phyloP scores from a whole-genome alignment of 2,797 vertebrate genomes.

The Scomberomorus guttatus region DNA sequence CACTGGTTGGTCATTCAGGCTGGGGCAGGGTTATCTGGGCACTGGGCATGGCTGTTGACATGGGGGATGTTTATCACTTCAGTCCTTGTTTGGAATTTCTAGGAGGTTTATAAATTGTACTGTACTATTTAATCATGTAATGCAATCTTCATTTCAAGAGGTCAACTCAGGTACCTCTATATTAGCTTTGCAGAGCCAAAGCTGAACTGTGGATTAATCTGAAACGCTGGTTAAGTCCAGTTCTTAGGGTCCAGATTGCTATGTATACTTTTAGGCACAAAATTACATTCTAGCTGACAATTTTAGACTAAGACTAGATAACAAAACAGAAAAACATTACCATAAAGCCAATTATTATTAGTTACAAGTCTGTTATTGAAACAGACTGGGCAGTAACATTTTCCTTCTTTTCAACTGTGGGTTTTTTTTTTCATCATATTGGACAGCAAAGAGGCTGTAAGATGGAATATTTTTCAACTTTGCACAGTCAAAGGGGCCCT shows the following conservation, averaged over 20 bases:
- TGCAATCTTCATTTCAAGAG: neutral
- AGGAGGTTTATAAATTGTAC: constrained; percentile 31
- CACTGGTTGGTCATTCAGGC: constrained; percentile 21
- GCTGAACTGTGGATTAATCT: neutral
- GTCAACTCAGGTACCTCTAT: neutral
- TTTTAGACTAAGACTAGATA: neutral
- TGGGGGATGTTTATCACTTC: constrained; percentile 30
- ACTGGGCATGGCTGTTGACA: constrained; percentile 42
- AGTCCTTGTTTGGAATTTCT: constrained; percentile 24
- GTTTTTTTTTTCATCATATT: too few relatives aligned
- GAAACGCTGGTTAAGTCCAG: neutral
- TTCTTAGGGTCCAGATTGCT: neutral
- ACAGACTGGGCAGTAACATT: too few relatives aligned
- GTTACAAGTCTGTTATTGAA: too few relatives aligned
- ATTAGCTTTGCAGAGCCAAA: neutral
- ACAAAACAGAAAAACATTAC: too few relatives aligned
- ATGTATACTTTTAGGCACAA: neutral
- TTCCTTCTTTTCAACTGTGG: too few relatives aligned
- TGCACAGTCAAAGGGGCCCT: too few relatives aligned
- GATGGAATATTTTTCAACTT: too few relatives aligned
- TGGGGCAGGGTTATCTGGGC: constrained; percentile 19
- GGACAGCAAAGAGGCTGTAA: too few relatives aligned
- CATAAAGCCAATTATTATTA: too few relatives aligned
- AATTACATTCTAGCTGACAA: neutral
- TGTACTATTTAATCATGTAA: constrained; percentile 11